Evolutionary conservation across 2,113 vertebrate genomes (phyloP), one percentile per base, ranked within the genome.

Genomic region (Isichthys henryi): DNA sequence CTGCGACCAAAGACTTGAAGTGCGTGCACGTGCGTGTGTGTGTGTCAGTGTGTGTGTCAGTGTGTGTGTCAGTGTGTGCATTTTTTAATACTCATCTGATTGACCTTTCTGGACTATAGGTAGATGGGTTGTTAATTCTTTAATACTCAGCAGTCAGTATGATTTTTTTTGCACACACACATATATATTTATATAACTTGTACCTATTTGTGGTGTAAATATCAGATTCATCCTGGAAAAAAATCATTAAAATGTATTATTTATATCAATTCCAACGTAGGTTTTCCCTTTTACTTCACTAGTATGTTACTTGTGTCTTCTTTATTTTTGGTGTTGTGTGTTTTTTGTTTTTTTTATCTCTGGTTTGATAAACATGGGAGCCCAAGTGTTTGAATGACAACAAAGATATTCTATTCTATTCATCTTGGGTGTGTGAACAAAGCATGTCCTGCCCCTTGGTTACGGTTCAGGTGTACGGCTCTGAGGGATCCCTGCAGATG

Each of bases 1-100:
- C 91, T 93, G 91, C 80, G 91, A 94, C 53, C 92, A 93, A 89
- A 92, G 92, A 56, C 82, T 94, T 2, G 92, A 93, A 90, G 93
- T 94, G 56, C 45, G 19, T 45, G 53, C 21, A 35, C 17, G 35
- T 21, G 86, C 39, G 21, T 8, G 46, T 43, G 35, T 43, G 11
- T 43, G 74, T 9, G 17, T 8, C 4, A 21, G 15, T 43, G 31
- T 7, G 70, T 17, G 27, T 17, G 70, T 39, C 8, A 1, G 27
- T 21, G 53, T 5, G 19, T 2, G 21, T 58, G 21, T 9, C 1
- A n/a, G 8, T 66, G 8, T 0, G n/a, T 66, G 58, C 23, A 62
- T 62, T 62, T 62, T n/a, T 35, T 70, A 27, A 70, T 27, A 13
- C 10, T 45, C 10, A 84, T 84, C 49, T n/a, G 8, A 45, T 11